These are phyloP conservation scores for Magallana angulata DNA, from an alignment of 1,140 invertebrate species.

Conservation along the genomic window DNA sequence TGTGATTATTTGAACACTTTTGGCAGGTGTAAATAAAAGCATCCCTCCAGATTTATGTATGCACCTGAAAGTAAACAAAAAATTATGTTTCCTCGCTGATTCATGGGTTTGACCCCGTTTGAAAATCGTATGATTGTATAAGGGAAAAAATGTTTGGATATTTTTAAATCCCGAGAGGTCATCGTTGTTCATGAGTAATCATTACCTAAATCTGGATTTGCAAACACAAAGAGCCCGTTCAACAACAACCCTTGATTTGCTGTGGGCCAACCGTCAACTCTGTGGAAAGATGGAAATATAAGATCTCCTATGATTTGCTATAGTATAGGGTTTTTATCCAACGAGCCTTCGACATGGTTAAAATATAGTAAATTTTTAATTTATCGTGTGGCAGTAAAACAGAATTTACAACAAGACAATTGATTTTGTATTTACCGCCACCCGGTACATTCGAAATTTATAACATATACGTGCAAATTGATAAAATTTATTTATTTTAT, in stretches of 20 bases:
- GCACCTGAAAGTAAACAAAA: not conserved
- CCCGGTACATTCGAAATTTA: no score
- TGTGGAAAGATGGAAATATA: not conserved
- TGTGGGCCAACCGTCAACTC: conserved; percentile 5
- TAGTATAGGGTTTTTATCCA: not conserved
- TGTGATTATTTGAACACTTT: not conserved
- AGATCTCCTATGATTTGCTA: no score
- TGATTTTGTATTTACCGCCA: no score
- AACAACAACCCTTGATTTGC: conserved; percentile 4
- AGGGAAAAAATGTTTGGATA: no score
- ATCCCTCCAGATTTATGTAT: not conserved
- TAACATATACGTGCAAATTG: not conserved
- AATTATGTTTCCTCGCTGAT: no score
- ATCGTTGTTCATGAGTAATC: not conserved
- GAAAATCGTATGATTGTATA: no score
- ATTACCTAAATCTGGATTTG: conserved; percentile 5
- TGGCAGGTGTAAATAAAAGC: not conserved
- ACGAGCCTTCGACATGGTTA: no score
- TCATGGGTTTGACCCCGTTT: no score
- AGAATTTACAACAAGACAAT: not conserved
- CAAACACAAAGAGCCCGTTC: conserved; percentile 21
- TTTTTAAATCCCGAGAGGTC: no score
- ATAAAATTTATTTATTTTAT: not conserved
- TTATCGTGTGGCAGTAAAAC: no score
- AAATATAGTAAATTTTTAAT: no score